phyloP scores from a whole-genome alignment of 2,888 invertebrate genomes.

The Trichacis sp. region DNA sequence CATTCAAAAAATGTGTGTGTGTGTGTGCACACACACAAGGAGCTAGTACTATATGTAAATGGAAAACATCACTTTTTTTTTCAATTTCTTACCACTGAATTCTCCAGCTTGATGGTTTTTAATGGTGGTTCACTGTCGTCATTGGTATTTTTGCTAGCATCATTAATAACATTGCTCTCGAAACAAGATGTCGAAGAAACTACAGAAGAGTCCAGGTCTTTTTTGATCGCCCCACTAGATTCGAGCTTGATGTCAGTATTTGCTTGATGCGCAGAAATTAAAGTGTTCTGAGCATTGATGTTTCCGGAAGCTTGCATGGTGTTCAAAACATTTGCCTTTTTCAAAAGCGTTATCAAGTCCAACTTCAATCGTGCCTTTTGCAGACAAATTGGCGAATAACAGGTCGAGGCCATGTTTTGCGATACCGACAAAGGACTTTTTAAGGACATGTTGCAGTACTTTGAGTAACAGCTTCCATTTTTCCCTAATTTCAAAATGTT shows the following conservation, averaged over 20 bases:
- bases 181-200: too few species aligned
- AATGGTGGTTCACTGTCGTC: slow-evolving; percentile 35
- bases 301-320: slow-evolving; percentile 48
- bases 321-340: slow-evolving; percentile 74
- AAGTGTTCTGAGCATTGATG: slow-evolving; percentile 71
- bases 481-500: slow-evolving; percentile 79
- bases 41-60: too few species aligned
- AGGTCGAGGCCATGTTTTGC: slow-evolving; percentile 72
- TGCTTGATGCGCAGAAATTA: background rate
- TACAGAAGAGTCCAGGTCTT: slow-evolving; percentile 75
- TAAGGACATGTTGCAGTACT: slow-evolving; percentile 75
- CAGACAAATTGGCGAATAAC: slow-evolving; percentile 87
- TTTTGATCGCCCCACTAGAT: slow-evolving; percentile 70
- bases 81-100: slow-evolving; percentile 27
- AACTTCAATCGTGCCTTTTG: slow-evolving; percentile 79
- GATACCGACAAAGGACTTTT: slow-evolving; percentile 70
- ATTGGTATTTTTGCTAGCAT: slow-evolving; percentile 29
- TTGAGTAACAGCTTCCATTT: slow-evolving; percentile 80
- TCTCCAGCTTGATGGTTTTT: slow-evolving; percentile 59
- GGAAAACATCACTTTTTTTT: background rate
- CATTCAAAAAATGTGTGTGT: too few species aligned
- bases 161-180: slow-evolving; percentile 62
- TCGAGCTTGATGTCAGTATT: slow-evolving; percentile 46
- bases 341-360: slow-evolving; percentile 74
- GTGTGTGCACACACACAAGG: too few species aligned